Evolutionary conservation across 2,888 invertebrate genomes (phyloP).

Genomic region (Pristionchus maxplancki): DNA sequence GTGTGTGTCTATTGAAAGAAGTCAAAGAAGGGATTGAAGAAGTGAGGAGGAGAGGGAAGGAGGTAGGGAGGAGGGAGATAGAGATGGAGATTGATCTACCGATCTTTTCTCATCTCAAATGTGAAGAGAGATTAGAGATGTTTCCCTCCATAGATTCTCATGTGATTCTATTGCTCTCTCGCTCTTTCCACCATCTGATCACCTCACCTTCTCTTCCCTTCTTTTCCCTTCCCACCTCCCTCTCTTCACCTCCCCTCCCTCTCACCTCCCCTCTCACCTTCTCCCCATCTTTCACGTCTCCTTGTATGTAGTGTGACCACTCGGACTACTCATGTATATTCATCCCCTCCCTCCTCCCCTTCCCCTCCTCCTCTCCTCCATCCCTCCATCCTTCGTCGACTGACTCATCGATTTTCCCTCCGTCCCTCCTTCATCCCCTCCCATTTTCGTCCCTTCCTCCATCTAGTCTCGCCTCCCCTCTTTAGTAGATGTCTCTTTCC

Average conservation of each 20-base stretch:
- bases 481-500: slow-evolving; percentile 4
- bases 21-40: neutral
- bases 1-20: slow-evolving; percentile 21
- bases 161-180: neutral
- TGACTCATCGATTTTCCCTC: slow-evolving; percentile 46
- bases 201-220: neutral
- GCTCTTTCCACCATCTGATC: neutral
- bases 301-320: slow-evolving; percentile 22
- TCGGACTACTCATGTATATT: slow-evolving; percentile 37
- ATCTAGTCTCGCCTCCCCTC: neutral
- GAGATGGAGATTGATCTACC: neutral
- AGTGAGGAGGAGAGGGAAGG: neutral
- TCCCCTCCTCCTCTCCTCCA: slow-evolving; percentile 2
- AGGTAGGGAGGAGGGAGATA: neutral
- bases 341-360: neutral
- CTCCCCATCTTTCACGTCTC: neutral
- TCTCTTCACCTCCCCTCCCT: slow-evolving; percentile 44
- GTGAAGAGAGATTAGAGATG: neutral
- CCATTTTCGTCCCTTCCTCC: neutral
- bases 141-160: slow-evolving; percentile 7
- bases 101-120: neutral
- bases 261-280: slow-evolving; percentile 44
- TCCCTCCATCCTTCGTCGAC: slow-evolving; percentile 9
- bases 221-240: neutral
- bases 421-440: neutral